Evolutionary conservation across 2,888 invertebrate genomes (phyloP), one percentile per base, ranked within the genome.

Genomic region (Drosophila eohydei): DNA sequence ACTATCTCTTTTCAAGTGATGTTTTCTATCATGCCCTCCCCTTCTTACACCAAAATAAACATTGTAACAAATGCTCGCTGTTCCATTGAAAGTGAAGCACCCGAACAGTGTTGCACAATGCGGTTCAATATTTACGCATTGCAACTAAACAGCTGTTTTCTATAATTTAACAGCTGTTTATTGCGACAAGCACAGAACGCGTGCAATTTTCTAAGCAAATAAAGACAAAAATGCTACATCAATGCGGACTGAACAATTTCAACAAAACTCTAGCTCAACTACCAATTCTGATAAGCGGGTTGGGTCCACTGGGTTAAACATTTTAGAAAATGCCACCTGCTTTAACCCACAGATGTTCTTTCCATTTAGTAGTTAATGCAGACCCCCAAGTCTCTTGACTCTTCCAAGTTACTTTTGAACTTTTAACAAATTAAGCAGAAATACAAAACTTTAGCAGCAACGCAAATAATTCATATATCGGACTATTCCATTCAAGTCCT

Each of bases 141-240:
- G n/a, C 5, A n/a, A 8, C 8, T n/a, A n/a, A 60, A 21, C 44
- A 62, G 34, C 55, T 55, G 55, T 55, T 55, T n/a, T 2, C n/a
- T n/a, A 4, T 26, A 32, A 28, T 26, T 2, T 4, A 36, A 30
- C 62, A 62, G 62, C 61, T 30, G 62, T 21, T 36, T 4, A 14
- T 9, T 26, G 26, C 2, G 3, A 14, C 21, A 14, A 52, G n/a
- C n/a, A 14, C 21, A 26, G 26, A 50, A 50, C 16, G 51, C 7
- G 51, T 36, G 51, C 14, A 34, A 32, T 32, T 32, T 32, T 11
- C 5, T 12, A 2, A 6, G 9, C 48, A 28, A 8, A 28, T 4
- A 8, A 1, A 11, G 3, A 12, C 12, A 1, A 21, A 12, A n/a
- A 46, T 4, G 4, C 21, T 21, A 3, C 0, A 14, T 6, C 11